Evolutionary conservation across 2,888 invertebrate species (phyloP), one percentile per base, ranked within the genome.

Genomic region (Epirrita christyi): DNA sequence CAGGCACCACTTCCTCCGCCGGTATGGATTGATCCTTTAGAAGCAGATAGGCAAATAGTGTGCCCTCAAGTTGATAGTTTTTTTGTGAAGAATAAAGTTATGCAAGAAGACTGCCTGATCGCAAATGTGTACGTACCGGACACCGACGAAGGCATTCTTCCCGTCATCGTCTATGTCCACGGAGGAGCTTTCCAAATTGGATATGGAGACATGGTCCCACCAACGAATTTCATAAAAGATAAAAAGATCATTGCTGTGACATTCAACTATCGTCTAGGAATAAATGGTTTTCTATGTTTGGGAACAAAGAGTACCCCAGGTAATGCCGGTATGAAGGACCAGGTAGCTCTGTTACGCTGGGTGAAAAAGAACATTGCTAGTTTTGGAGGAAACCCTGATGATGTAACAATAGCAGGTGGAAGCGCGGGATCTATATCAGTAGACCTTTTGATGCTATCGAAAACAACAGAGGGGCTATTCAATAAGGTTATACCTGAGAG

Each of bases 61-160:
- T 83, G 81, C 27, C 79, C 76, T 37, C 59, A n/a, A 11, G 3
- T 32, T n/a, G 42, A 0, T 0, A 29, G 7, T 0, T 36, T 14
- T 2, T 49, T 1, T 10, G 8, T 55, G 1, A 45, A 10, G 28
- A 49, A 52, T 2, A 61, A 59, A 45, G 38, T 42, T 0, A 57
- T 64, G 52, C 61, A 72, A 37, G 85, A 88, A 54, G 77, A 86
- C 34, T 89, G 89, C 52, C 74, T 89, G 0, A 68, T 81, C 21
- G 73, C 83, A n/a, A 89, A 83, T 61, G 75, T 89, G 3, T 88
- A 77, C 50, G 82, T 84, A 1, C 84, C 86, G 0, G 75, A 78
- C 44, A 83, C 81, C 13, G 37, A 67, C 8, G 64, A 70, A 21
- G 62, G 55, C n/a, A 69, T 79, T 1, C 65, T 74, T 0, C 71